phyloP scores from a whole-genome alignment of 2,797 vertebrate species.

The Thripadectes ignobilis region DNA sequence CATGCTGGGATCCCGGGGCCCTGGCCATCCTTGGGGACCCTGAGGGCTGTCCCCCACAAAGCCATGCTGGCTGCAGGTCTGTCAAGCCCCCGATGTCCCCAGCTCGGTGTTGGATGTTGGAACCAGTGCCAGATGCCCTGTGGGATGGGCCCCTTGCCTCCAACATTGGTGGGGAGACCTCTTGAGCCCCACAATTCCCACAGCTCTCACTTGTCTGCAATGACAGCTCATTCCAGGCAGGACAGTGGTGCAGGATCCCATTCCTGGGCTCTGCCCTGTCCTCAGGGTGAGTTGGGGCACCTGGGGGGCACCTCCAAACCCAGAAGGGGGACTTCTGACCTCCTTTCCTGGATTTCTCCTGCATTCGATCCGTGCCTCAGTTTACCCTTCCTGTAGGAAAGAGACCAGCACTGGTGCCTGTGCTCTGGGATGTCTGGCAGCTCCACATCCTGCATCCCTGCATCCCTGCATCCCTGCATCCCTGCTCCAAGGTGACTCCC shows the following conservation, averaged over 20 bases:
- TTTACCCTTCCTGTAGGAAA: background rate
- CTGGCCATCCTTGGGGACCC: background rate
- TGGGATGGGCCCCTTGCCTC: background rate
- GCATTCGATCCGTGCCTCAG: background rate
- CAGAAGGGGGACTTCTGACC: background rate
- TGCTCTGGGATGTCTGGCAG: fast-evolving
- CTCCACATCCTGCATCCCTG: background rate
- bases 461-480: background rate
- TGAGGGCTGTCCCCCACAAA: background rate
- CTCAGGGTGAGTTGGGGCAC: fast-evolving
- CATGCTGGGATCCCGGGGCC: background rate
- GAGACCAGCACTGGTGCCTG: fast-evolving
- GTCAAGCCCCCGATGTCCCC: fast-evolving
- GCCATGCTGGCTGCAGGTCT: background rate
- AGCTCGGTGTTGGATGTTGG: background rate
- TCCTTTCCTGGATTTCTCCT: background rate
- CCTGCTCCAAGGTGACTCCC: background rate
- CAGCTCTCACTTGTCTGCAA: fast-evolving
- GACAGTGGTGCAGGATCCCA: fast-evolving
- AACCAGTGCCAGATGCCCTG: background rate
- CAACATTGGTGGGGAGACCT: fast-evolving
- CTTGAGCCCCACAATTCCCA: fast-evolving
- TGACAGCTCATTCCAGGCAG: background rate
- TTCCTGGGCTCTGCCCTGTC: fast-evolving
- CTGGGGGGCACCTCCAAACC: background rate